These are phyloP conservation scores for Ramphastos sulfuratus DNA, from an alignment of 2,113 vertebrate genomes.

Conservation along the genomic window DNA sequence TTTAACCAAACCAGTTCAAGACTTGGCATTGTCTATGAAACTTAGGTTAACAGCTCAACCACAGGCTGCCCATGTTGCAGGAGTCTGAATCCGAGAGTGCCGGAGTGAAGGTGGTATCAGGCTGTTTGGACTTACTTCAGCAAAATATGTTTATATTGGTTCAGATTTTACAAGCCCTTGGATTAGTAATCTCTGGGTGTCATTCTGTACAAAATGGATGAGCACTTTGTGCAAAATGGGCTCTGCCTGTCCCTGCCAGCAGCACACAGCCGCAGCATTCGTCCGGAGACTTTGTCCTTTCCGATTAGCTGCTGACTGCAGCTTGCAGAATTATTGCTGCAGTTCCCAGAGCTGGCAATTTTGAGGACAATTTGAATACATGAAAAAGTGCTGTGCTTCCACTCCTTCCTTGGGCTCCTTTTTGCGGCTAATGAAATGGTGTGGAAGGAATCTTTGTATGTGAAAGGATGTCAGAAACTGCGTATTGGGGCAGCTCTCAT, in stretches of 20 bases:
- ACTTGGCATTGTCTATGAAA: neutral
- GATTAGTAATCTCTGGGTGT: neutral
- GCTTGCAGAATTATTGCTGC: constrained; percentile 18
- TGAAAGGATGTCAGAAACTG: neutral
- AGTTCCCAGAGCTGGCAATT: neutral
- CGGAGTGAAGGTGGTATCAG: neutral
- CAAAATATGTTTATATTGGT: neutral
- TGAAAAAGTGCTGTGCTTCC: neutral
- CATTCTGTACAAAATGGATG: neutral
- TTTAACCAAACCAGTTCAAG: neutral
- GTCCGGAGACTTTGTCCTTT: constrained; percentile 10
- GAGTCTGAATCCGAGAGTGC: neutral
- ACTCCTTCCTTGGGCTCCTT: neutral
- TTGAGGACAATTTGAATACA: neutral
- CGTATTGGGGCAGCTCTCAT: neutral
- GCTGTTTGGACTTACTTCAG: neutral
- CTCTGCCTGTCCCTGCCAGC: neutral
- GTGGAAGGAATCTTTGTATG: neutral
- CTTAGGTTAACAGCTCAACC: neutral
- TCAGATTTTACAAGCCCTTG: neutral
- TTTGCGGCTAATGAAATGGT: neutral
- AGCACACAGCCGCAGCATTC: neutral
- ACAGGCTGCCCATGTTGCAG: neutral
- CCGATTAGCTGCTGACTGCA: neutral
- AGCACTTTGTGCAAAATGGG: neutral